A percentile compares a stretch with the other conserved stretches of the same genome.
Evolutionary conservation across 1,140 invertebrate genomes (phyloP).

Genomic region (Venustaconcha ellipsiformis): DNA sequence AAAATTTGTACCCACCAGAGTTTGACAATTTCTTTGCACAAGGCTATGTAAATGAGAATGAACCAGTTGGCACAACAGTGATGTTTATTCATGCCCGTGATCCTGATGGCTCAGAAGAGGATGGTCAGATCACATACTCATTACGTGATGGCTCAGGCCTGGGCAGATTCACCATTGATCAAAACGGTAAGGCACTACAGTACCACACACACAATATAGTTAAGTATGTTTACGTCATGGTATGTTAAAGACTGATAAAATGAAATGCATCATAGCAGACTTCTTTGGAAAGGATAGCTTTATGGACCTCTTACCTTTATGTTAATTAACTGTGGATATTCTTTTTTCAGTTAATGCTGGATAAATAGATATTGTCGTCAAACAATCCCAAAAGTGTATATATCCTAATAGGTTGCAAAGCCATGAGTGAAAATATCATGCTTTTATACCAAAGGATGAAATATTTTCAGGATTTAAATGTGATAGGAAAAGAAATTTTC

Average conservation of each 20-base stretch:
- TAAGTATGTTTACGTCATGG: not conserved
- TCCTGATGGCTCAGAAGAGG: conserved; percentile 74
- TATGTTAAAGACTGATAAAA: not conserved
- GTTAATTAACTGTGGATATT: too few species aligned
- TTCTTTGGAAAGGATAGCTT: not conserved
- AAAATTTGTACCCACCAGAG: conserved; percentile 85
- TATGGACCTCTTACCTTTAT: not conserved
- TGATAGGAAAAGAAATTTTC: too few species aligned
- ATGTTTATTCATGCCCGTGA: conserved; percentile 80
- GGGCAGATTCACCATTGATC: conserved; percentile 90
- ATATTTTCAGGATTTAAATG: too few species aligned
- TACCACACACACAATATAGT: too few species aligned
- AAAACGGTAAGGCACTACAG: conserved; percentile 78
- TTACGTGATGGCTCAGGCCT: conserved; percentile 90
- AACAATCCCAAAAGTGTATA: not conserved
- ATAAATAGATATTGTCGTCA: not conserved
- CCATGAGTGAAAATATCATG: too few species aligned
- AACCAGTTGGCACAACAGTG: conserved; percentile 81
- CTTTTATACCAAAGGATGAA: too few species aligned
- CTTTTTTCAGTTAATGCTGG: not conserved
- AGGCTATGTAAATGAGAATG: conserved; percentile 72
- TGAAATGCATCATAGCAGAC: not conserved
- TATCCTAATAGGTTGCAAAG: not conserved
- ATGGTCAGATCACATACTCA: conserved; percentile 83
- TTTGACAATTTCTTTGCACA: conserved; percentile 81